Base-by-base conservation (phyloP, 2,888 invertebrate species). In the Escarpia spicata region DNA sequence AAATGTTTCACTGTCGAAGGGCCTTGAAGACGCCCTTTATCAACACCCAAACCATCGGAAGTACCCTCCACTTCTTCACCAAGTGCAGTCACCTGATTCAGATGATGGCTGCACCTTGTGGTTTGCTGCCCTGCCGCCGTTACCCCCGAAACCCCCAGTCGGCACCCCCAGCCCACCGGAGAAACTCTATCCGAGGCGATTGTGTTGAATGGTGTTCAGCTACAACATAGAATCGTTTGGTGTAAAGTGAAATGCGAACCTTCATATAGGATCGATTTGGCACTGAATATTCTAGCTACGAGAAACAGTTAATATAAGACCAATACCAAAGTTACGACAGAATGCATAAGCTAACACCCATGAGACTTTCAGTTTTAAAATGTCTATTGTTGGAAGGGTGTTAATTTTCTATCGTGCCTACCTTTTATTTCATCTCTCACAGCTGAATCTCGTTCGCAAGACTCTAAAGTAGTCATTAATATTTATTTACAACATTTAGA, bases 91-190 rank as follows among this genome's bases (percentile, higher is more conserved):
- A 26, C 75, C 75, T 75, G 75, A 75, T 75, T 75, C 75, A 26
- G 75, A 75, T 75, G 75, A 75, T 75, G 75, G 75, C 75, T 75
- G 75, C 26, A 75, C 75, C 75, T 26, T 75, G 26, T 75, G 75
- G 75, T 75, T 75, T 75, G 75, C 75, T 75, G 75, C 75, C 75
- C 75, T 75, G 75, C 75, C 75, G n/a, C 75, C 75, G 19, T 75
- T 75, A 75, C 75, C 75, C 6, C 75, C 75, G 6, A 75, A 75
- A 75, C 75, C 75, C 75, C 75, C 75, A 26, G 26, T 75, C n/a
- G 75, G 75, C 75, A 75, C 75, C 26, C 75, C 75, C 75, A 75
- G 75, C n/a, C 75, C 75, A 75, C 75, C 75, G n/a, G 75, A 75
- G 75, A 75, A 75, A 75, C 75, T 75, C 75, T 75, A 75, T 75